Evolutionary conservation across 2,888 invertebrate genomes (phyloP), one percentile per base, ranked within the genome.

Genomic region (Lapara coniferarum): DNA sequence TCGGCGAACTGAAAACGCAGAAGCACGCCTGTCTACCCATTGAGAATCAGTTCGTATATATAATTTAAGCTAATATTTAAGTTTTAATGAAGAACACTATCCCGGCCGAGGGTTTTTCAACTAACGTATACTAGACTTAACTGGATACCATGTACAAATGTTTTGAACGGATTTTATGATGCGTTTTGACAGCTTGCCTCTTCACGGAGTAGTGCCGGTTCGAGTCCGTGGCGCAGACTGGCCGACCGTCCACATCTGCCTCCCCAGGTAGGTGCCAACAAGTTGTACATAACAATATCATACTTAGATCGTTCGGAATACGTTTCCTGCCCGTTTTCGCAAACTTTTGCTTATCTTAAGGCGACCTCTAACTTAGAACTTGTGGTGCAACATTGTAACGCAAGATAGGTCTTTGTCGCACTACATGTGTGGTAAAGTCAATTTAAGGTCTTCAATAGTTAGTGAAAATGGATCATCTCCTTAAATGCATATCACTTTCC

Each of bases 161-260:
- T 81, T 81, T 83, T 85, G 81, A 87, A 84, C 81, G 75, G 78
- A 74, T 75, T 80, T 82, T 85, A 75, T 84, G 77, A 76, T 85
- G 74, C 76, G 72, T 82, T 80, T 87, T 82, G 85, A 78, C 87
- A 87, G 87, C 85, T 70, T 74, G 77, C 75, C 57, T 72, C 57
- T 71, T 71, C 71, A 75, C 66, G 44, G 56, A 56, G 13, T 8
- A 46, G 19, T 19, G 49, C 49, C 5, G 63, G 16, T 3, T 30
- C 13, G 67, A 67, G 70, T n/a, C 58, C 67, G 66, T 66, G 53
- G 66, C 16, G 66, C 13, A 53, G 69, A 30, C 37, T 66, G 67
- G 67, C 44, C 19, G 59, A 59, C 19, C 7, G 25, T 6, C 53
- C 6, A 37, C 51, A 46, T 10, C 12, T 46, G 49, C 63, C 46